These are phyloP conservation scores for Lytechinus pictus DNA, from an alignment of 35 echinoderm and acorn worm species.

Conservation along the genomic window DNA sequence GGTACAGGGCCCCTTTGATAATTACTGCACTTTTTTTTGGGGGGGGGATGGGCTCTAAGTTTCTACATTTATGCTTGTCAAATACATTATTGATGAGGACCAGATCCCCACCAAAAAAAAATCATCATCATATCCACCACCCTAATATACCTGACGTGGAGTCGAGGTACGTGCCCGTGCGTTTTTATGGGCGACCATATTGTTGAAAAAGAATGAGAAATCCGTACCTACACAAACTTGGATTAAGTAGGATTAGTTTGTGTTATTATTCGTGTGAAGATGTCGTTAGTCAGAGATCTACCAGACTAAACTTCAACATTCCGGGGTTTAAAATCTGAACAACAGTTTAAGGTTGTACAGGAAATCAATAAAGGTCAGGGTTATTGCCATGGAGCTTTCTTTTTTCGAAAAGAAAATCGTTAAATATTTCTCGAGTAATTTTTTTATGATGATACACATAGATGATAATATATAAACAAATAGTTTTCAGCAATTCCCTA, in stretches of 20 bases:
- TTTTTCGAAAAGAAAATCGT: too few species aligned
- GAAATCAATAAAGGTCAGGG: neutral
- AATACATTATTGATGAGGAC: too few species aligned
- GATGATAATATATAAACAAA: too few species aligned
- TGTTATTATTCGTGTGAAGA: conserved; percentile 33
- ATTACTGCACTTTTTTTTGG: too few species aligned
- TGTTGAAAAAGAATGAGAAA: conserved; percentile 10
- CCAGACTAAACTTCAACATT: conserved; percentile 35
- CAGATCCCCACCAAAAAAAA: too few species aligned
- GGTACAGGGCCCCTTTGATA: too few species aligned
- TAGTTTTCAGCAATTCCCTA: too few species aligned
- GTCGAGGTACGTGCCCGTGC: neutral
- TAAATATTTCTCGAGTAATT: too few species aligned
- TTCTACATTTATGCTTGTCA: too few species aligned
- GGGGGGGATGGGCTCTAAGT: too few species aligned
- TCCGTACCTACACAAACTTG: conserved; percentile 22
- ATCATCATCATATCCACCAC: too few species aligned
- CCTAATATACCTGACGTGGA: neutral
- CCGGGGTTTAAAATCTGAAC: neutral
- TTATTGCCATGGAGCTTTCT: neutral
- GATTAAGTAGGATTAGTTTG: conserved; percentile 22
- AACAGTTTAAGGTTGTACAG: neutral
- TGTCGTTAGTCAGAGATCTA: neutral
- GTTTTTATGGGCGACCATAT: neutral
- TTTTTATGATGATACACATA: too few species aligned